These are phyloP conservation scores for Hermaeophaga mercurialis DNA, from an alignment of 2,888 invertebrate species.

Conservation along the genomic window DNA sequence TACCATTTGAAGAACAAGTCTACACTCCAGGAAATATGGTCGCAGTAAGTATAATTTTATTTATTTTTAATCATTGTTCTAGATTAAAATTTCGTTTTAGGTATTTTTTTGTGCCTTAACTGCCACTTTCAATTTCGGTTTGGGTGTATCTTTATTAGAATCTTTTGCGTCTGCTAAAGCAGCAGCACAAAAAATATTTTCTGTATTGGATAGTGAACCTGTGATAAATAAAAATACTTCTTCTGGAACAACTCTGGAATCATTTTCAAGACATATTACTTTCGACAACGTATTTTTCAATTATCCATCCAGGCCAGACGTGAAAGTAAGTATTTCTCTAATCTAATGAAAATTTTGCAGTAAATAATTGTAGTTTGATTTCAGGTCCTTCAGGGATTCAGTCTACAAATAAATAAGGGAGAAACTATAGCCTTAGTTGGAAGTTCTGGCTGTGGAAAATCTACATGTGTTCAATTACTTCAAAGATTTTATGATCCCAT, in stretches of 20 bases:
- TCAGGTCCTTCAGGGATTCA: constrained; percentile 58
- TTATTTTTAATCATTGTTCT: too few species aligned
- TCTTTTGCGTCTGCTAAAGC: constrained; percentile 78
- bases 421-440: constrained; percentile 80
- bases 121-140: constrained; percentile 77
- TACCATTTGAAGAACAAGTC: constrained; percentile 47
- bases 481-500: constrained; percentile 83
- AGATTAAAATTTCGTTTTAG: constrained; percentile 53
- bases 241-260: constrained; percentile 63
- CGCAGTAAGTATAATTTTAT: constrained; percentile 61
- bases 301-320: constrained; percentile 78
- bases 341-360: too few species aligned
- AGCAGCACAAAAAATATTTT: constrained; percentile 75
- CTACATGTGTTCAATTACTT: constrained; percentile 82
- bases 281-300: constrained; percentile 74
- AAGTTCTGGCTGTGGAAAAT: constrained; percentile 86
- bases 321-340: constrained; percentile 60
- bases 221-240: constrained; percentile 70
- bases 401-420: constrained; percentile 68
- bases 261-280: constrained; percentile 67
- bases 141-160: constrained; percentile 78
- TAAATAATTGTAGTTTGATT: too few species aligned
- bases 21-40: constrained; percentile 64
- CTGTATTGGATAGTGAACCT: constrained; percentile 74
- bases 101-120: constrained; percentile 77